Percentiles rank a stretch among this genome's conserved stretches.
Evolutionary conservation across 1,140 invertebrate genomes (phyloP).

Genomic region (Plectrocnemia conspersa): DNA sequence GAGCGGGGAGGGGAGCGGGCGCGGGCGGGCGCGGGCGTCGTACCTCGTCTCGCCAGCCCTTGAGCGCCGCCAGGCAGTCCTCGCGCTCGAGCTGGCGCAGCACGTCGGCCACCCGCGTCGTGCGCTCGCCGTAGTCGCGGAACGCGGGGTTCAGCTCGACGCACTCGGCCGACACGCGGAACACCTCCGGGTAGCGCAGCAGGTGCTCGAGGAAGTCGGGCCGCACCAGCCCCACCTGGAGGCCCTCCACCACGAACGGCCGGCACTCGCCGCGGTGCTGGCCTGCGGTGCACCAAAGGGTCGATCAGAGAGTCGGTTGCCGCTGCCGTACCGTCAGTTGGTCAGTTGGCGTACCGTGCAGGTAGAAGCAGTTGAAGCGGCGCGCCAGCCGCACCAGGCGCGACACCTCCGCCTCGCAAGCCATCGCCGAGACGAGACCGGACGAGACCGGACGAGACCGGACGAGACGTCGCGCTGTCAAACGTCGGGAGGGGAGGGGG

Average conservation of each 20-base stretch:
- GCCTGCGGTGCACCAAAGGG: conserved; percentile 48
- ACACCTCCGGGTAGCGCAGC: conserved; percentile 76
- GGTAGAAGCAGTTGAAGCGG: conserved; percentile 82
- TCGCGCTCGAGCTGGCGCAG: conserved; percentile 68
- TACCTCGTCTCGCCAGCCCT: conserved; percentile 89
- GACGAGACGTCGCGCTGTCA: too few relatives aligned
- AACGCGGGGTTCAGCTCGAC: conserved; percentile 81
- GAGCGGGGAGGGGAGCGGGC: too few relatives aligned
- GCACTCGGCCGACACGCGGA: conserved; percentile 63
- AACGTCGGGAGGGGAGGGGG: too few relatives aligned
- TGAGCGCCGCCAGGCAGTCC: conserved; percentile 57
- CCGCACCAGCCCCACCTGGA: conserved; percentile 81
- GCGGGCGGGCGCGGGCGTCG: too few relatives aligned
- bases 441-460: neutral
- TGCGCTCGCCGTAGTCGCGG: conserved; percentile 75
- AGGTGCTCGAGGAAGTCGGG: conserved; percentile 76
- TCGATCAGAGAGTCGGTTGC: neutral
- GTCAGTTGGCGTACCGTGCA: conserved; percentile 58
- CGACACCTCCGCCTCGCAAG: conserved; percentile 23
- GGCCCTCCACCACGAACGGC: conserved; percentile 80
- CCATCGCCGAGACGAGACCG: conserved; percentile 8
- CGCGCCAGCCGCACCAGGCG: conserved; percentile 68
- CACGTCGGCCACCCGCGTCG: conserved; percentile 71
- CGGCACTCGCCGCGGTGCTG: conserved; percentile 69
- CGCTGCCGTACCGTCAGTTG: conserved; percentile 54